Base-by-base conservation (phyloP, 2,113 vertebrate genomes). In the Dendrocopos noguchii region DNA sequence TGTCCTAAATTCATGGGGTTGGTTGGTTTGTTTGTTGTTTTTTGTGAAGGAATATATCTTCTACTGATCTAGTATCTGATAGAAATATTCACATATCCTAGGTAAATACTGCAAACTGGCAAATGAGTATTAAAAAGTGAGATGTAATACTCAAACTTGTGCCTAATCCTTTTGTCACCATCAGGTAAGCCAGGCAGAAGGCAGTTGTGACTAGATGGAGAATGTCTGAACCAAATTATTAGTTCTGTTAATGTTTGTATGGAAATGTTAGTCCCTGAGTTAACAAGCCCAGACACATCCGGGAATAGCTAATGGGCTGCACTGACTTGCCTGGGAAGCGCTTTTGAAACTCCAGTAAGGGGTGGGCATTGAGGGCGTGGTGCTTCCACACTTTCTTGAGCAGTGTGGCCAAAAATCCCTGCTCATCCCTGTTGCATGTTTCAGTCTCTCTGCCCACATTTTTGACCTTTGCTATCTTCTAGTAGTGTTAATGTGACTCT, bases 301-400 rank as follows among this genome's bases (percentile, higher is more conserved):
- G 44, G 39, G 39, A 67, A 3, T 36, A 42, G 21, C 53, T 93
- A 15, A 47, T 36, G 46, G 25, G 8, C 86, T 90, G 25, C 39
- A 9, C 2, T 46, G 65, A 21, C 15, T 88, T 90, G 24, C 17
- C 36, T 39, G 53, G 36, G 65, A 71, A 77, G 72, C 77, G 17
- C 44, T 33, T 82, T 70, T 70, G 72, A 33, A 90, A 52, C 20
- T 34, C 10, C 27, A 31, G 27, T 14, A 22, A 71, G 52, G 65
- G 44, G 20, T 8, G 1, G 67, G 31, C 55, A 12, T 15, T 17
- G 64, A 42, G 36, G 12, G 36, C 34, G 8, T 0, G 0, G 42
- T 83, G 15, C 28, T 76, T 73, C 79, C 34, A 21, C 12, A 5
- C 63, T 57, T 70, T 59, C 7, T 9, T 10, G 34, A 42, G 36